Evolutionary conservation across 1,140 invertebrate species (phyloP).

Genomic region (Aphis gossypii): DNA sequence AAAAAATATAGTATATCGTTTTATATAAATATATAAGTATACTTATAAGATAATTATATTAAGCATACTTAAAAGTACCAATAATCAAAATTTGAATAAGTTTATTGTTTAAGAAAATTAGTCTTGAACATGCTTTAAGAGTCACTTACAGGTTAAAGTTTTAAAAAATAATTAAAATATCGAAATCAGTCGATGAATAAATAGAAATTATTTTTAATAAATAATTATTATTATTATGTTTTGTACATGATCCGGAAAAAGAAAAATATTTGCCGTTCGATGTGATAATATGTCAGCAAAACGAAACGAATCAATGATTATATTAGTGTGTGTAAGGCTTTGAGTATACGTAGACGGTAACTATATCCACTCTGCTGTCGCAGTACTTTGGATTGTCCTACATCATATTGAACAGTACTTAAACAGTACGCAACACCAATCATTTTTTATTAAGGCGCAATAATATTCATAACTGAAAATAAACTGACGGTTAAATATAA

Average conservation of each 20-base stretch:
- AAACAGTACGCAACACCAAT: background rate
- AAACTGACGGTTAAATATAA: background rate
- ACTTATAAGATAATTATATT: background rate
- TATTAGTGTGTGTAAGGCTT: background rate
- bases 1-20: background rate
- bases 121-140: background rate
- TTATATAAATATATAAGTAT: no score
- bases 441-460: background rate
- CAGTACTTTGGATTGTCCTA: background rate
- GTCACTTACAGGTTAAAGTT: background rate
- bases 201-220: background rate
- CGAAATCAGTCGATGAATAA: background rate
- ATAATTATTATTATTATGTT: no score
- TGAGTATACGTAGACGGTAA: background rate
- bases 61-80: background rate
- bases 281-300: background rate
- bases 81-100: background rate
- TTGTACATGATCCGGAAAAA: no score
- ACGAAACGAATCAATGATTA: background rate
- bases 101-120: background rate
- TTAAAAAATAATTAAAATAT: background rate
- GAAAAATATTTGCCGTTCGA: background rate
- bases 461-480: background rate
- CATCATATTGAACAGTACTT: background rate
- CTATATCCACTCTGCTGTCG: background rate